Evolutionary conservation across 2,797 vertebrate species (phyloP).

Genomic region (Squalus acanthias): DNA sequence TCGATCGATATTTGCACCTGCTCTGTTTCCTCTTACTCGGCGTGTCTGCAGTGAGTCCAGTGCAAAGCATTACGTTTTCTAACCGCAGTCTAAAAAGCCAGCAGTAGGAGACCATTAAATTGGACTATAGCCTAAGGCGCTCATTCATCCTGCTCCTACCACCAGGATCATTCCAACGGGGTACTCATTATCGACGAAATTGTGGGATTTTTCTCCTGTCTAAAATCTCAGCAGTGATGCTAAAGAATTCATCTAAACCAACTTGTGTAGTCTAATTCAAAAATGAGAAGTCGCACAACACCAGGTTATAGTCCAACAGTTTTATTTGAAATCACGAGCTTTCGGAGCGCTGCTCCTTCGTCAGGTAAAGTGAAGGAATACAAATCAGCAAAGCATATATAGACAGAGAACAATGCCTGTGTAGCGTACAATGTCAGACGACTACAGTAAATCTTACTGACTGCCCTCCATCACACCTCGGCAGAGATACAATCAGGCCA

Average conservation of each 20-base stretch:
- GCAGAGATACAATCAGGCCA: too few relatives aligned
- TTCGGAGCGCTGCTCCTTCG: too few relatives aligned
- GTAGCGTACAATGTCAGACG: too few relatives aligned
- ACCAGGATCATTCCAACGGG: not conserved
- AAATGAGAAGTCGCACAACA: too few relatives aligned
- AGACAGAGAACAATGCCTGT: too few relatives aligned
- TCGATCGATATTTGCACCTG: not conserved
- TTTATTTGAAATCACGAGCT: too few relatives aligned
- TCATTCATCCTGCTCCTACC: not conserved
- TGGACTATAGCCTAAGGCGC: not conserved
- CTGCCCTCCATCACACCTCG: too few relatives aligned
- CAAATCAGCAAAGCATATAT: too few relatives aligned
- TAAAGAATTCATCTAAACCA: not conserved
- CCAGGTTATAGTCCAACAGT: too few relatives aligned
- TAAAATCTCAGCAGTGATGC: not conserved
- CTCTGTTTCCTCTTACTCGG: not conserved
- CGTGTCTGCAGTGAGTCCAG: not conserved
- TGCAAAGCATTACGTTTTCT: not conserved
- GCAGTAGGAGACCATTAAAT: not conserved
- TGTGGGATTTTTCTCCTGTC: too few relatives aligned
- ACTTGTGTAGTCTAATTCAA: not conserved
- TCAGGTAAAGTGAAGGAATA: too few relatives aligned
- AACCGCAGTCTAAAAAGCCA: not conserved
- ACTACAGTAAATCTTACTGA: too few relatives aligned
- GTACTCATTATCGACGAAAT: not conserved